Evolutionary conservation across 2,113 vertebrate genomes (phyloP), one percentile per base, ranked within the genome.

Genomic region (Astatotilapia flaviijosephi): DNA sequence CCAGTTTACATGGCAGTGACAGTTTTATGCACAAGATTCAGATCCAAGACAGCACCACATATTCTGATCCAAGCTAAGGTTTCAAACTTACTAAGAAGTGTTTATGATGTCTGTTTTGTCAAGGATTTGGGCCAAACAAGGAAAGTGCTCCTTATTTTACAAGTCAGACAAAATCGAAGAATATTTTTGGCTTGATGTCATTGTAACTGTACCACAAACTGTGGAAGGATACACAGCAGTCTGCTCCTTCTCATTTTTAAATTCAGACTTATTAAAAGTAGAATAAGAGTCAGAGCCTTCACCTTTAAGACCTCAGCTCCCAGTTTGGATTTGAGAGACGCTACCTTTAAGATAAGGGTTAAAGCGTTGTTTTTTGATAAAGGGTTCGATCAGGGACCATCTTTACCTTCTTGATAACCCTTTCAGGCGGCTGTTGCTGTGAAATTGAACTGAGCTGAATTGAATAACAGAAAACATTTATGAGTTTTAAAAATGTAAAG

Each of bases 221-320:
- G 23, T 4, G 9, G 4, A 75, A 17, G 42, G 6, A 77, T 49
- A 19, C 6, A 31, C 9, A 3, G 70, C 23, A 47, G 70, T 45
- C 23, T 17, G 42, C 42, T 31, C 14, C 8, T 42, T 40, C 37
- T 15, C 37, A 42, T 73, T 73, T 73, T 42, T 42, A 73, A 45
- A 40, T 40, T 17, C 65, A 17, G 21, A 45, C 37, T 73, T 45
- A 35, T n/a, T 65, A 65, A 65, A 65, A 65, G 33, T 65, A 65
- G 60, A 65, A 65, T 2, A 37, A 19, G 3, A 65, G 33, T 35
- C 60, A 65, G 33, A 65, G 33, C 33, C 19, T 65, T 65, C 10
- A 65, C 10, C 3, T 65, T 37, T 37, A 65, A 37, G 60, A 37
- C 0, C 10, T 33, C 33, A 65, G 0, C 11, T 65, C 19, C 19